Evolutionary conservation across 2,797 vertebrate genomes (phyloP), one percentile per base, ranked within the genome.

Genomic region (Rhyacichthys aspro): DNA sequence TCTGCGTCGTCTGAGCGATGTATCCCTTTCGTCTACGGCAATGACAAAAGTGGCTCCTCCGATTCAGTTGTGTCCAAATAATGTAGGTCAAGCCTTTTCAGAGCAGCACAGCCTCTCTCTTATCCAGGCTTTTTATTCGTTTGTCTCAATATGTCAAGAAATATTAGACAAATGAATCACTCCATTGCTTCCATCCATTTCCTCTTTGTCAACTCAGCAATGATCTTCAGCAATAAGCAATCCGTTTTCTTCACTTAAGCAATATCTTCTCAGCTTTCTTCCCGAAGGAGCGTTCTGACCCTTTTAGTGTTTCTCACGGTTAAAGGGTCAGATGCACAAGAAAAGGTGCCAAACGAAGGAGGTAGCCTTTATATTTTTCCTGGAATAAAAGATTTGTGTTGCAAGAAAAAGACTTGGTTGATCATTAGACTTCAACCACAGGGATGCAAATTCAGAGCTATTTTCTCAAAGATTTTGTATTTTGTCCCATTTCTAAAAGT

Each of bases 71-170:
- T 74, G 81, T 80, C 71, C 8, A n/a, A 53, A 67, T 56, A 77
- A 83, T 85, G 69, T 84, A 78, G 82, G 74, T 81, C 78, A 87
- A 65, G 57, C 63, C 52, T 74, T 43, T 64, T 55, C 67, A 55
- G 59, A 70, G 54, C 19, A 43, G 69, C 53, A 39, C 23, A 66
- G 57, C 44, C 50, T 36, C 19, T 11, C 63, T 44, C 33, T 2
- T 58, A 36, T 61, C 55, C 67, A 53, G 54, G 19, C 34, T 45
- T 8, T 38, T 43, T 42, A 55, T 59, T 43, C 18, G 9, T 3
- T 23, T 54, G 15, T 44, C 32, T 65, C 11, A 28, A 28, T 17
- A 23, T 28, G 9, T 64, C 63, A 67, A 54, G 28, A 46, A 57
- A 58, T 43, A 41, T 59, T 18, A 55, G 15, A 43, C 34, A 42